Base-by-base conservation (phyloP, 2,113 vertebrate genomes). In the Sardina pilchardus region DNA sequence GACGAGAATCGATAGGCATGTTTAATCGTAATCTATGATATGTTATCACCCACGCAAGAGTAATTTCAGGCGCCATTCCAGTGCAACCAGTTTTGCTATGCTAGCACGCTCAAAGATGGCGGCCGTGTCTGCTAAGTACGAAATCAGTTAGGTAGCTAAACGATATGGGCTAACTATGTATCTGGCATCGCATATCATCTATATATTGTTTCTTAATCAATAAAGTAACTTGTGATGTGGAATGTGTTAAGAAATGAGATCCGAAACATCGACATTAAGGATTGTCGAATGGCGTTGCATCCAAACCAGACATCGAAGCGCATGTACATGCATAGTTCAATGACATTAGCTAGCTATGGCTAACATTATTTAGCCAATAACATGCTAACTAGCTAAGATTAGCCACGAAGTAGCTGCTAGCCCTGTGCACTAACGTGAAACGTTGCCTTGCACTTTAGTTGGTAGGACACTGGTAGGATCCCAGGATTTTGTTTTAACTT, bases 91-190 rank as follows among this genome's bases (percentile, higher is more conserved):
- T 78, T 78, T 78, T 78, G 71, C 63, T 71, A 71, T 71, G 63
- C 71, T 89, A 88, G 90, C 90, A 34, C 34, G n/a, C 12, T 85
- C 67, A 88, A 90, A 93, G 87, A 93, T 94, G 93, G 93, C 93
- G 92, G 84, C 91, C 84, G 71, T 78, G 71, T 34, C 71, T 78
- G 71, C 71, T 78, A 78, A 78, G 71, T 78, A 78, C 30, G 14
- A 16, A 39, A 36, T 36, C 71, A 78, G 34, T 59, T 19, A 1
- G 21, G 19, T 59, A 24, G 19, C 53, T 59, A 19, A 24, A 59
- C 34, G 71, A 16, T 16, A 34, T 36, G 39, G 36, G 71, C 71
- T 16, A 78, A 4, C 30, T 36, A 78, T 21, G 36, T 78, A 19
- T 78, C 30, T 34, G 36, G 3, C 30, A 14, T 17, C 5, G 3